Evolutionary conservation across 2,888 invertebrate genomes (phyloP).

Genomic region (Hemistola chrysoprasaria): DNA sequence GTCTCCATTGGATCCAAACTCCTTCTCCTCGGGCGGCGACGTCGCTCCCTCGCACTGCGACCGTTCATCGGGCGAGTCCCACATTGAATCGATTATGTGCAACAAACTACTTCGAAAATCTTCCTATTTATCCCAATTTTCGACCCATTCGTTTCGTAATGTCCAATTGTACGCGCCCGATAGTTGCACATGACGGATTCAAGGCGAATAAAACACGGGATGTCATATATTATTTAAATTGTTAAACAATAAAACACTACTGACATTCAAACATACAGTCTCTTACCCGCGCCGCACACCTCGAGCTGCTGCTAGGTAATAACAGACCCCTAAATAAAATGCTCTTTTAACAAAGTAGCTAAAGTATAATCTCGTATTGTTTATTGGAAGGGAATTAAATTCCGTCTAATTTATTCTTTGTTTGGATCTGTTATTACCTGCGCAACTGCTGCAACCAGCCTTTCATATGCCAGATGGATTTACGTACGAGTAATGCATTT

Average conservation of each 20-base stretch:
- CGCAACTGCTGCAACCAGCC: too few relatives aligned
- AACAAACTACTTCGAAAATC: conserved; percentile 83
- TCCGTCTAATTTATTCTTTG: too few relatives aligned
- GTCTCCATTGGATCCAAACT: conserved; percentile 67
- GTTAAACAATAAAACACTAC: conserved; percentile 75
- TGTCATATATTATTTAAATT: conserved; percentile 81
- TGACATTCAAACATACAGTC: conserved; percentile 75
- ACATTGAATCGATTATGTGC: conserved; percentile 84
- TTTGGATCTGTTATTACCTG: too few relatives aligned
- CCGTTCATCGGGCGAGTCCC: conserved; percentile 82
- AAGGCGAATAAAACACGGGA: conserved; percentile 83
- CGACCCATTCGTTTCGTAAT: conserved; percentile 44
- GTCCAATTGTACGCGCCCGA: conserved; percentile 61
- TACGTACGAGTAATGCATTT: too few relatives aligned
- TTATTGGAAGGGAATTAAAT: too few relatives aligned
- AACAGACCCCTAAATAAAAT: conserved; percentile 11
- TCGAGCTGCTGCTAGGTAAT: conserved; percentile 17
- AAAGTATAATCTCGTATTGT: too few relatives aligned
- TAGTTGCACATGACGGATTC: conserved; percentile 83
- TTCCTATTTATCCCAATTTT: conserved; percentile 73
- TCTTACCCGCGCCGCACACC: conserved; percentile 37
- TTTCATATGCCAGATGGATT: too few relatives aligned
- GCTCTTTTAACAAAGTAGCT: too few relatives aligned
- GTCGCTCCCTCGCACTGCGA: conserved; percentile 77
- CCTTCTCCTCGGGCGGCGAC: conserved; percentile 60